phyloP scores from a whole-genome alignment of 2,888 invertebrate species.

The Drepana falcataria region DNA sequence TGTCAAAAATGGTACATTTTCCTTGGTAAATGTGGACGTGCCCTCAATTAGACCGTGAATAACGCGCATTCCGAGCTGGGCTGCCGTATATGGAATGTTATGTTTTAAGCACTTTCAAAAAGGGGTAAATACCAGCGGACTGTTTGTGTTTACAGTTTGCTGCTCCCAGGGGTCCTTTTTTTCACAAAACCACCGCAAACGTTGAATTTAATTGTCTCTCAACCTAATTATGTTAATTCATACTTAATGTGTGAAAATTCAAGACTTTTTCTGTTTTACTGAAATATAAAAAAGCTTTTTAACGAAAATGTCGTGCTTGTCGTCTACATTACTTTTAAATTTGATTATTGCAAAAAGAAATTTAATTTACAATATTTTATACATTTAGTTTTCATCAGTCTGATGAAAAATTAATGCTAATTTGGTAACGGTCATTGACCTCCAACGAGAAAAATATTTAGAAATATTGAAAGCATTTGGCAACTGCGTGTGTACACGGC shows the following conservation, averaged over 20 bases:
- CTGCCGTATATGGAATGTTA: conserved; percentile 10
- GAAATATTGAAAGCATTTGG: background rate
- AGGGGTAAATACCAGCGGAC: conserved; percentile 7
- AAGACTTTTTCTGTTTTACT: background rate
- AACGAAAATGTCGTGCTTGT: no score
- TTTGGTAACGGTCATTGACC: no score
- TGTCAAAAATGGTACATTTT: conserved; percentile 25
- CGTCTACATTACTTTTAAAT: no score
- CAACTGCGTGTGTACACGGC: conserved; percentile 14
- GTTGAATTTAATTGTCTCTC: conserved; percentile 1
- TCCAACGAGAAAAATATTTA: background rate
- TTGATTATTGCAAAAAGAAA: no score
- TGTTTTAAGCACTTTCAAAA: conserved; percentile 11
- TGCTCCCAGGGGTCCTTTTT: background rate
- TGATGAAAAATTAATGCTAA: no score
- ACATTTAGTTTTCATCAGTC: no score
- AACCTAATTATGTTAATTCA: conserved; percentile 1
- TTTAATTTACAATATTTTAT: no score
- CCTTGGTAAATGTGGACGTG: conserved; percentile 8
- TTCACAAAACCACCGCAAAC: conserved; percentile 1
- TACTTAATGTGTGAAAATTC: background rate
- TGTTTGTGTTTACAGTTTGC: conserved; percentile 3
- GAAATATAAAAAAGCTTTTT: no score
- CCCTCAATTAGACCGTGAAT: conserved; percentile 10
- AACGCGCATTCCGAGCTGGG: conserved; percentile 6